Evolutionary conservation across 2,113 vertebrate genomes (phyloP).

Genomic region (Tupaia chinensis): DNA sequence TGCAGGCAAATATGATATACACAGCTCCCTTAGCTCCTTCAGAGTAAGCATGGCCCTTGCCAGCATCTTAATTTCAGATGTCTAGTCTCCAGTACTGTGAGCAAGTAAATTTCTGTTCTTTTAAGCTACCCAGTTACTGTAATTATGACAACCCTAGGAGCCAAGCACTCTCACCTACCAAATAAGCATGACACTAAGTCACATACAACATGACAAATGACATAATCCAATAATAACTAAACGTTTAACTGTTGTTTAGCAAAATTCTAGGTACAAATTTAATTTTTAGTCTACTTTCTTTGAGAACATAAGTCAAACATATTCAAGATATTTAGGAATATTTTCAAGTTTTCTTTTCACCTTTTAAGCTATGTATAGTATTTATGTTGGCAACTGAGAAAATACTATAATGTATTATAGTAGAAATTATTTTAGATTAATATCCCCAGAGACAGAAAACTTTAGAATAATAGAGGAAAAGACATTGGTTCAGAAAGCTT

Average conservation of each 20-base stretch:
- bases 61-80: too few relatives aligned
- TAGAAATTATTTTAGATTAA: conserved; percentile 15
- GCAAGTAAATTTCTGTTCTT: too few relatives aligned
- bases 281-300: neutral
- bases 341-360: conserved; percentile 12
- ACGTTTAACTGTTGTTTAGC: neutral
- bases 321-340: conserved; percentile 61
- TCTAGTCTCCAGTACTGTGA: too few relatives aligned
- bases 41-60: too few relatives aligned
- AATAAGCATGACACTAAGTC: neutral
- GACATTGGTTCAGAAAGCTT: neutral
- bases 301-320: neutral
- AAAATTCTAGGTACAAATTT: conserved; percentile 15
- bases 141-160: too few relatives aligned
- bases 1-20: neutral
- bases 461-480: conserved; percentile 30
- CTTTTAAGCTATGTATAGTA: conserved; percentile 55
- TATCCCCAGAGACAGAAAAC: conserved; percentile 36
- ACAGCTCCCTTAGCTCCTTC: neutral
- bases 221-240: conserved; percentile 19
- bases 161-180: too few relatives aligned
- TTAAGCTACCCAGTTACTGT: too few relatives aligned
- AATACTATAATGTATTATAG: neutral
- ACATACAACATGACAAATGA: neutral
- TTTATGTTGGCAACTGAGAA: conserved; percentile 24